These are phyloP conservation scores for zebrafish (Danio rerio) DNA, from an alignment of 2,113 vertebrate species.

Conservation along the genomic window GRCz12tu NC_133195.1:35769501-35770000, in stretches of 20 bases:
- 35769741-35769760: conserved; percentile 46
- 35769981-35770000: conserved; percentile 15
- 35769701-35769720: neutral
- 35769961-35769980: conserved; percentile 21
- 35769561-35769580: conserved; percentile 12
- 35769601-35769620: conserved; percentile 1
- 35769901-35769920: conserved; percentile 28
- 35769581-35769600: conserved; percentile 17
- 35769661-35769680: neutral
- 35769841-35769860: neutral
- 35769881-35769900: conserved; percentile 18
- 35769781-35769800: conserved; percentile 25
- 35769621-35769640: conserved; percentile 24
- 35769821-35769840: conserved; percentile 10
- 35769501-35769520: neutral
- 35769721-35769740: conserved; percentile 21
- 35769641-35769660: conserved; percentile 25
- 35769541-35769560: neutral
- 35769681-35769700: conserved; percentile 19
- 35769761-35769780: conserved; percentile 14
- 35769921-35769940: neutral
- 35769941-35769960: neutral
- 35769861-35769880: conserved; percentile 32
- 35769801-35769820: conserved; percentile 26
- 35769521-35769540: conserved; percentile 14